phyloP scores from a whole-genome alignment of 2,888 invertebrate genomes.

The Scotopteryx bipunctaria region DNA sequence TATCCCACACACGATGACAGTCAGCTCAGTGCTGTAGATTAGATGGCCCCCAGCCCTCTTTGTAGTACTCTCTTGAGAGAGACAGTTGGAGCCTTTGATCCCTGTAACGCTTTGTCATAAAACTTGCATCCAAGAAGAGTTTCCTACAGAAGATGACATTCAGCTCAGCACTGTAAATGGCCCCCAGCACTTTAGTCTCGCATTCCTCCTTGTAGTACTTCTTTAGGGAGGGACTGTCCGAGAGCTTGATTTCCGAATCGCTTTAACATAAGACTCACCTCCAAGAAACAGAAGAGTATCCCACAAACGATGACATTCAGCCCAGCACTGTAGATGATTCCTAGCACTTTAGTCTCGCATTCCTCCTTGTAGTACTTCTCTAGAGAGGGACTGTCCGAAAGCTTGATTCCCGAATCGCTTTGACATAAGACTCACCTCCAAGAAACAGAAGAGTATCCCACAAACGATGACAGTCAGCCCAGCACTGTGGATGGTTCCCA shows the following conservation, averaged over 20 bases:
- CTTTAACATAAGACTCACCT: conserved; percentile 55
- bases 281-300: conserved; percentile 75
- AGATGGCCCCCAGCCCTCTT: conserved; percentile 75
- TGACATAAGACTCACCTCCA: conserved; percentile 62
- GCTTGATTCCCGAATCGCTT: conserved; percentile 63
- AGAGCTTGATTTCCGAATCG: conserved; percentile 67
- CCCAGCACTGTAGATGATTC: conserved; percentile 9
- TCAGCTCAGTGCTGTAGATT: too few species aligned
- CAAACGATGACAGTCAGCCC: conserved; percentile 77
- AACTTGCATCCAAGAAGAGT: conserved; percentile 75
- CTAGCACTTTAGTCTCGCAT: too few species aligned
- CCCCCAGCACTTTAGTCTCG: too few species aligned
- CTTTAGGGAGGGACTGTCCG: conserved; percentile 68
- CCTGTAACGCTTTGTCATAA: conserved; percentile 47
- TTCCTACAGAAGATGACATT: too few species aligned
- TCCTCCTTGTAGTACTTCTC: conserved; percentile 67
- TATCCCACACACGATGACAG: too few species aligned
- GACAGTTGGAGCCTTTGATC: conserved; percentile 74
- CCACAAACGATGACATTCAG: conserved; percentile 68
- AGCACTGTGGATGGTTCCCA: conserved; percentile 73
- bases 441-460: conserved; percentile 75
- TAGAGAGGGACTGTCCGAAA: conserved; percentile 71
- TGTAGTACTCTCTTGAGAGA: conserved; percentile 65
- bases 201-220: conserved; percentile 69
- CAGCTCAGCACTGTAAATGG: too few species aligned